phyloP scores from a whole-genome alignment of 1,140 invertebrate species.

The Papilio dardanus region DNA sequence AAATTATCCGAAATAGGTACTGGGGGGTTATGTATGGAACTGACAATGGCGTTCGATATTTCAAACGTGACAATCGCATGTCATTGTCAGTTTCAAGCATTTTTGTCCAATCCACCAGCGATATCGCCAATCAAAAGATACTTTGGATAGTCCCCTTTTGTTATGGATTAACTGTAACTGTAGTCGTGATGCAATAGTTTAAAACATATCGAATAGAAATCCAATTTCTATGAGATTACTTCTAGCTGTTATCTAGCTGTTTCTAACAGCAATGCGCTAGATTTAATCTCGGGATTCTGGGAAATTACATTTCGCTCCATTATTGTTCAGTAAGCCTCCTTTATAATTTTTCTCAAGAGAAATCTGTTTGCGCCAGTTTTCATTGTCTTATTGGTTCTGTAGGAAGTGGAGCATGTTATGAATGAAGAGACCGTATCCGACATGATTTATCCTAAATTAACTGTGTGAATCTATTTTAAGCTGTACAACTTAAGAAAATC shows the following conservation, averaged over 20 bases:
- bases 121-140: too few species aligned
- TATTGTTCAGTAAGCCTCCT: constrained; percentile 59
- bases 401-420: constrained; percentile 36
- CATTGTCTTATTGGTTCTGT: constrained; percentile 41
- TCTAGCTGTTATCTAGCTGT: constrained; percentile 21
- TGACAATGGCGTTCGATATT: too few species aligned
- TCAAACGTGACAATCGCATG: too few species aligned
- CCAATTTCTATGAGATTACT: constrained; percentile 20
- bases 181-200: not conserved
- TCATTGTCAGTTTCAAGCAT: too few species aligned
- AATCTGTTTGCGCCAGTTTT: constrained; percentile 60
- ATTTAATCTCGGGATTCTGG: constrained; percentile 65
- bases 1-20: too few species aligned
- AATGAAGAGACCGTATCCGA: constrained; percentile 26
- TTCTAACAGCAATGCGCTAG: constrained; percentile 52
- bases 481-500: too few species aligned
- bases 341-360: constrained; percentile 68
- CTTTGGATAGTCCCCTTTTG: too few species aligned
- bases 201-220: constrained; percentile 3
- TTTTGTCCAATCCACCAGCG: too few species aligned
- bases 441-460: constrained; percentile 4
- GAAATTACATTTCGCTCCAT: constrained; percentile 66
- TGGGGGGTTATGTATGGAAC: too few species aligned
- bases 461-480: not conserved
- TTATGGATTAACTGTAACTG: not conserved